Base-by-base conservation (phyloP, 2,888 invertebrate genomes). In the Peribatodes rhomboidaria region DNA sequence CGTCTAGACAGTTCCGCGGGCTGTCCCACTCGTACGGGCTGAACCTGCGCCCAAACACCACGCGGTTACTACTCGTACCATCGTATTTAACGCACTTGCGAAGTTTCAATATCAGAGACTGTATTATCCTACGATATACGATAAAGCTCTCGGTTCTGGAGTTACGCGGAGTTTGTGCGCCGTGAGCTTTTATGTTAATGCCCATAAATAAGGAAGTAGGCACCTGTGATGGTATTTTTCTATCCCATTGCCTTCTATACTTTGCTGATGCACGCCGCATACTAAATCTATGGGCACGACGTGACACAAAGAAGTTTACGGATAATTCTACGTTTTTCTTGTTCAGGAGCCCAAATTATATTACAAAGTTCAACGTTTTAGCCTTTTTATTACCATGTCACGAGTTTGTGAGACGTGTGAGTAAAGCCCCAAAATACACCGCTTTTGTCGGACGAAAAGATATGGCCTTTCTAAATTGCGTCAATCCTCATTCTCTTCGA, bases 21-120 rank as follows among this genome's bases (percentile, higher is more conserved):
- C 96, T 97, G 94, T 97, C 97, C 97, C 97, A 97, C 95, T 98
- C 98, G 94, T 98, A 98, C 80, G 98, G 98, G 91, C 97, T 97
- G 95, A 97, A 96, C 95, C 98, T 97, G 94, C 80, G 90, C 87
- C 90, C 91, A 93, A 92, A 92, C 79, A 87, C 80, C 79, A 82
- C 86, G 82, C 79, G 63, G 60, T 39, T 52, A 64, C n/a, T n/a
- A n/a, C n/a, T n/a, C n/a, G n/a, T n/a, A n/a, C 61, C 66, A 68
- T 33, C 58, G 59, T 69, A 64, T 68, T 70, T 67, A 68, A 73
- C 58, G 46, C 67, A 67, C 69, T 70, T 61, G 58, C 67, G 31
- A 59, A 64, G 61, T 68, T 55, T 42, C 71, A 66, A 71, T 68
- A 37, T 69, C 69, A 62, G 65, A 72, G 60, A 64, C 50, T 56